Percentiles rank a stretch among this genome's conserved stretches.
phyloP scores from a whole-genome alignment of 2,888 invertebrate species.

The Himalopsyche kuldschensis region DNA sequence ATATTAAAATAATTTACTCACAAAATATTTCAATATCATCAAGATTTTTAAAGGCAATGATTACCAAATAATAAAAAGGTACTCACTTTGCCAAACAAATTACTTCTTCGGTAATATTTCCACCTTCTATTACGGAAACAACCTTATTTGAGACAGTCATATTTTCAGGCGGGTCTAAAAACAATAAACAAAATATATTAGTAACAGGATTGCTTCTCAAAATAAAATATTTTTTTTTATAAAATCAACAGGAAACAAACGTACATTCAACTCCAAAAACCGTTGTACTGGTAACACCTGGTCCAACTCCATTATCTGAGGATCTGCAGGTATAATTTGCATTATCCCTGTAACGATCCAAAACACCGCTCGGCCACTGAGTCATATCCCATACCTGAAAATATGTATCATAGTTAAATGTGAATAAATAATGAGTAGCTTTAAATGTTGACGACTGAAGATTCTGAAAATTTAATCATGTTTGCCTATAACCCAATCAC shows the following conservation, averaged over 20 bases:
- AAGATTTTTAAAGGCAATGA: neutral
- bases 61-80: neutral
- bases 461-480: neutral
- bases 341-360: constrained; percentile 76
- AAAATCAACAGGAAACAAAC: constrained; percentile 46
- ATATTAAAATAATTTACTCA: neutral
- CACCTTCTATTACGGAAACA: constrained; percentile 56
- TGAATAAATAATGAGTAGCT: neutral
- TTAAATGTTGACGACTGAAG: neutral
- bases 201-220: neutral
- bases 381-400: constrained; percentile 80
- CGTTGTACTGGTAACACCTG: constrained; percentile 80
- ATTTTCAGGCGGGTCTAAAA: constrained; percentile 74
- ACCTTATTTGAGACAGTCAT: constrained; percentile 61
- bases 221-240: neutral
- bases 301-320: constrained; percentile 74
- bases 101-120: constrained; percentile 53
- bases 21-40: neutral
- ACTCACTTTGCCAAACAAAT: constrained; percentile 54
- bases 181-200: constrained; percentile 9
- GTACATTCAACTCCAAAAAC: constrained; percentile 89
- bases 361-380: constrained; percentile 76
- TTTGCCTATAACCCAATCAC: neutral
- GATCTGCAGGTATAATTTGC: constrained; percentile 84
- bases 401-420: neutral